A percentile compares a stretch with the other conserved stretches of the same genome.
phyloP scores from a whole-genome alignment of 2,797 vertebrate genomes.

The Arrhamphus sclerolepis region DNA sequence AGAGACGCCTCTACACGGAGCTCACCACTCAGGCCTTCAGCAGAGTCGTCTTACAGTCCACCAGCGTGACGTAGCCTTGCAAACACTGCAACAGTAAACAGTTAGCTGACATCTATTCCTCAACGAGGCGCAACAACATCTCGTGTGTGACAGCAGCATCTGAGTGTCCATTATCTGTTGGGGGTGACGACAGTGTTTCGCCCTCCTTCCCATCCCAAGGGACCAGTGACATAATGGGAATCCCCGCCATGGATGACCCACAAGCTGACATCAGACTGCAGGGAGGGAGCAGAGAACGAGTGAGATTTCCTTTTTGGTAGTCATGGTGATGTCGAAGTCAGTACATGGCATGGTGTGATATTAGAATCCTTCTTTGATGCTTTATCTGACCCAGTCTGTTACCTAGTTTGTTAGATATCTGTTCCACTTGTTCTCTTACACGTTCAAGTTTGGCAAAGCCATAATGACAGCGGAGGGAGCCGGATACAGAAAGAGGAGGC shows the following conservation, averaged over 20 bases:
- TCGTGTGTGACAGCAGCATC: slow-evolving; percentile 40
- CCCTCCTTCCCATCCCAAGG: slow-evolving; percentile 20
- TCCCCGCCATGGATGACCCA: slow-evolving; percentile 42
- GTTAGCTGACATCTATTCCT: too few relatives aligned
- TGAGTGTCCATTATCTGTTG: slow-evolving; percentile 47
- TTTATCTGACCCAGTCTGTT: too few relatives aligned
- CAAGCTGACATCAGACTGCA: slow-evolving; percentile 46
- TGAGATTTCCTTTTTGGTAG: slow-evolving; percentile 9
- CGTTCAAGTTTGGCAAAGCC: too few relatives aligned
- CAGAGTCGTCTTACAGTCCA: slow-evolving; percentile 7
- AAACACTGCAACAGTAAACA: neutral
- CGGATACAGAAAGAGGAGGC: too few relatives aligned
- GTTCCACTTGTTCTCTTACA: too few relatives aligned
- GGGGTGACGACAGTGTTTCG: slow-evolving; percentile 36
- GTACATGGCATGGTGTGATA: neutral
- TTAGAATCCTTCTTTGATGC: too few relatives aligned
- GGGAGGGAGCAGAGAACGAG: slow-evolving; percentile 27
- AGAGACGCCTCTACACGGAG: slow-evolving; percentile 25
- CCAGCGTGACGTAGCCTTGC: slow-evolving; percentile 30
- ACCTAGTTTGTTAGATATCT: too few relatives aligned
- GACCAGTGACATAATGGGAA: slow-evolving; percentile 64
- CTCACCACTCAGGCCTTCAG: slow-evolving; percentile 21
- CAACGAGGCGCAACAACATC: slow-evolving; percentile 17
- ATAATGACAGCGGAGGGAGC: too few relatives aligned
- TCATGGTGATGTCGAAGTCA: neutral